Conservation (phyloP, 2,797 vertebrate species). For the Rhabdophis nuchalis region DNA sequence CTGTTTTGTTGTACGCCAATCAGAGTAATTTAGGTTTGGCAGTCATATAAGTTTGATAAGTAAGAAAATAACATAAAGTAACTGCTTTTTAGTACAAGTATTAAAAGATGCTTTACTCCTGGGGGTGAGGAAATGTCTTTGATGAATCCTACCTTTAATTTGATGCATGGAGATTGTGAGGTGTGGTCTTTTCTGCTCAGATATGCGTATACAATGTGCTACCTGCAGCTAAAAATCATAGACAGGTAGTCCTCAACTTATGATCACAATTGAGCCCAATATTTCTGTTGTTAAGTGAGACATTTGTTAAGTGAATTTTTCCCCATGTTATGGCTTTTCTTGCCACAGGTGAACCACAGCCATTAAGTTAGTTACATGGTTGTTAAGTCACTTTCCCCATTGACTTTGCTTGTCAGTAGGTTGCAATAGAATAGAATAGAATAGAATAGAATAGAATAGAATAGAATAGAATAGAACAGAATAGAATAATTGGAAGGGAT, state of each 20-base stretch:
- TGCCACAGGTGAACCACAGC: not conserved
- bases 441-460: too few relatives aligned
- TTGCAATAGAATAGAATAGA: not conserved
- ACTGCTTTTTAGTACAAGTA: slow-evolving; percentile 54
- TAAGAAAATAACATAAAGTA: not conserved
- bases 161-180: not conserved
- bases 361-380: not conserved
- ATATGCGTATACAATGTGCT: not conserved
- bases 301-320: not conserved
- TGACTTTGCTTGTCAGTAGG: not conserved
- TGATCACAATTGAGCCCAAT: not conserved
- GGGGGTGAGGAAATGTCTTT: not conserved
- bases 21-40: not conserved
- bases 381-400: not conserved
- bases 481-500: too few relatives aligned
- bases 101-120: not conserved
- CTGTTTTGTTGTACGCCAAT: not conserved
- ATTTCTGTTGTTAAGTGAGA: not conserved
- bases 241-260: not conserved
- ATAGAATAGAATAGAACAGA: too few relatives aligned
- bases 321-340: not conserved
- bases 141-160: not conserved
- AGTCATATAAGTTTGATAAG: not conserved
- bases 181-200: not conserved
- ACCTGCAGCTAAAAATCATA: not conserved